Evolutionary conservation across 2,797 vertebrate genomes (phyloP).

Genomic region (Notamacropus eugenii): DNA sequence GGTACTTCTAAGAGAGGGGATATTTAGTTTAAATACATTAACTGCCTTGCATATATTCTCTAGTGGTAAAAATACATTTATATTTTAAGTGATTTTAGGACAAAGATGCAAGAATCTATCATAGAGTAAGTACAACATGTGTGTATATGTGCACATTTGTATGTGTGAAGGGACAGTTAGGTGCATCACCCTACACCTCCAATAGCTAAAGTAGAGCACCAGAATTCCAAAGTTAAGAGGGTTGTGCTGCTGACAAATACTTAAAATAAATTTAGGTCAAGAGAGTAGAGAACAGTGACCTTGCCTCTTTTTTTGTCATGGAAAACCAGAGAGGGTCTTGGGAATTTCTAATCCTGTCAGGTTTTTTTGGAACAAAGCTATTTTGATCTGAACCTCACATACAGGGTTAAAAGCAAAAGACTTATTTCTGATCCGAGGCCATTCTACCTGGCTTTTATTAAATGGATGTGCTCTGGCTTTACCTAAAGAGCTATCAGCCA

Average conservation of each 20-base stretch:
- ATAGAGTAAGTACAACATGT: not conserved
- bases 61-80: not conserved
- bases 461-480: not conserved
- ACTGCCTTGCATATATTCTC: not conserved
- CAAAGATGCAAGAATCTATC: not conserved
- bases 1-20: not conserved
- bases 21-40: not conserved
- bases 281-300: not conserved
- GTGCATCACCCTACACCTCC: not conserved
- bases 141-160: not conserved
- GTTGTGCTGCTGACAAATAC: not conserved
- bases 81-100: not conserved
- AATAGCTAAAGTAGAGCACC: not conserved
- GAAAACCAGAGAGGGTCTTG: not conserved
- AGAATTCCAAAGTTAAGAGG: not conserved
- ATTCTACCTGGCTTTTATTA: not conserved
- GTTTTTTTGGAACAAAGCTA: not conserved
- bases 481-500: not conserved
- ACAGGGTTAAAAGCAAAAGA: not conserved
- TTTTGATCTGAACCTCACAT: not conserved
- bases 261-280: not conserved
- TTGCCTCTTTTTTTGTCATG: not conserved
- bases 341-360: not conserved
- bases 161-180: not conserved
- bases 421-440: not conserved